Evolutionary conservation across 2,888 invertebrate species (phyloP).

Genomic region (Epinotia brunnichana): DNA sequence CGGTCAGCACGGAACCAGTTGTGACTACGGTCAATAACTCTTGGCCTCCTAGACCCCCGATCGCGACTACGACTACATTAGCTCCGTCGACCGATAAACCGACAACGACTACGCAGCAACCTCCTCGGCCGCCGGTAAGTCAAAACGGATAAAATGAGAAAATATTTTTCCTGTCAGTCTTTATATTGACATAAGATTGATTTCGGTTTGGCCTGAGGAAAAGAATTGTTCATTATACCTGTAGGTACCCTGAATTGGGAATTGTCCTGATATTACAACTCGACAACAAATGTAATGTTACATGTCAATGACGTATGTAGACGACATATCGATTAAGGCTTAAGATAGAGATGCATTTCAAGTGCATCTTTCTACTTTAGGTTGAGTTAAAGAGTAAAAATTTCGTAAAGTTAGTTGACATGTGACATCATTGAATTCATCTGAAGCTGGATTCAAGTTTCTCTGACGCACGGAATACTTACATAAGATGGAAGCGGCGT

Average conservation of each 20-base stretch:
- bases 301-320: background rate
- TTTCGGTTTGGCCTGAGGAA: too few species aligned
- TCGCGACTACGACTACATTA: conserved; percentile 32
- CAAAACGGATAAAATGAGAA: too few species aligned
- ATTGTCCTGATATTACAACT: background rate
- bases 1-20: background rate
- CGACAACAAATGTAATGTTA: background rate
- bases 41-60: conserved; percentile 38
- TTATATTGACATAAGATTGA: too few species aligned
- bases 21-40: background rate
- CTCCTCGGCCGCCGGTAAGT: conserved; percentile 44
- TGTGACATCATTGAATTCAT: too few species aligned
- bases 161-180: too few species aligned
- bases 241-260: background rate
- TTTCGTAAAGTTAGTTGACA: too few species aligned
- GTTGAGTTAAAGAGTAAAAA: too few species aligned
- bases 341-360: background rate
- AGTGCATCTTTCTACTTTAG: too few species aligned
- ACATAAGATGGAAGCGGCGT: too few species aligned
- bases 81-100: conserved; percentile 37
- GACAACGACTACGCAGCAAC: conserved; percentile 29
- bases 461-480: too few species aligned
- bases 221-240: too few species aligned
- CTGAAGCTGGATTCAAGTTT: too few species aligned
- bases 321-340: background rate